phyloP scores from a whole-genome alignment of 2,888 invertebrate genomes.

The Chrysolina americana region DNA sequence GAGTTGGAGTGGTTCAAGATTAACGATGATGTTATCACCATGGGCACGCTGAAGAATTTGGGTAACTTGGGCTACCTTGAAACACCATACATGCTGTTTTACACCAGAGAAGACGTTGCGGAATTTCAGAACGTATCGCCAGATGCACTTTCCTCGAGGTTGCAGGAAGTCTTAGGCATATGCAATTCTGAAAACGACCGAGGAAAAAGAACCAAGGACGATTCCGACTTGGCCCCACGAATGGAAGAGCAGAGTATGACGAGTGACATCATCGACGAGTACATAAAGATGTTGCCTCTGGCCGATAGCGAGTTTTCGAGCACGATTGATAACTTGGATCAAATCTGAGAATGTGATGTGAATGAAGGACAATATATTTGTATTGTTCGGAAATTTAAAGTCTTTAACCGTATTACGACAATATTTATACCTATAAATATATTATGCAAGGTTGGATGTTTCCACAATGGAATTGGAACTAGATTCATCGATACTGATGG shows the following conservation, averaged over 20 bases:
- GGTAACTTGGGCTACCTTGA: constrained; percentile 78
- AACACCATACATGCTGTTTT: constrained; percentile 89
- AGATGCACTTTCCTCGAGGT: constrained; percentile 57
- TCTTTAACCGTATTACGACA: constrained; percentile 24
- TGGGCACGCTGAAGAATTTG: constrained; percentile 75
- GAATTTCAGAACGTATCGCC: constrained; percentile 61
- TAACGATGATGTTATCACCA: constrained; percentile 82
- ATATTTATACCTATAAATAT: constrained; percentile 29
- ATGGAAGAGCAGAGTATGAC: no score
- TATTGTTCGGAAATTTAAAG: constrained; percentile 35
- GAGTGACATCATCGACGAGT: no score
- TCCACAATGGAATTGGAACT: no score
- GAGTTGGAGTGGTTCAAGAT: constrained; percentile 83
- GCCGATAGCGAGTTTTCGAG: no score
- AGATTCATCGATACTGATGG: no score
- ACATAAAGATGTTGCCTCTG: no score
- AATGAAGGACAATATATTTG: constrained; percentile 34
- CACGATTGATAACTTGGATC: no score
- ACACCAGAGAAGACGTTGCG: constrained; percentile 69
- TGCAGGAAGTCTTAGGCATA: constrained; percentile 61
- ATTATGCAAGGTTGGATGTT: constrained; percentile 8
- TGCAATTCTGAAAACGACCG: constrained; percentile 63
- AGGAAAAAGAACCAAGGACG: no score
- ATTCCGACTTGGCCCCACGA: no score
- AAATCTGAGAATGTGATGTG: no score